Conservation (phyloP, 2,888 invertebrate genomes). For the Microctonus aethiopoides region DNA sequence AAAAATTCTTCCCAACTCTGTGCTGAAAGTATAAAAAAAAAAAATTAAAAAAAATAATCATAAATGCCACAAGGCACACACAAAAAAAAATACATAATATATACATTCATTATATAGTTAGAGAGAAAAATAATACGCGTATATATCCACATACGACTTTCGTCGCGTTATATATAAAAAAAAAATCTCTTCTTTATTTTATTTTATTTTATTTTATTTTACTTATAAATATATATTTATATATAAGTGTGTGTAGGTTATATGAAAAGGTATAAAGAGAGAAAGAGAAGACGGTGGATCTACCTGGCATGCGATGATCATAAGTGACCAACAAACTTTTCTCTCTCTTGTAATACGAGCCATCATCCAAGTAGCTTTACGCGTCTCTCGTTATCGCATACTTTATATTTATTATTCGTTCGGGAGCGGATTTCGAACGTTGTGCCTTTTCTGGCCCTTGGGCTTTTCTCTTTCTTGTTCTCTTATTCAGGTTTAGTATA, state of each 20-base stretch:
- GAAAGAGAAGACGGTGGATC: constrained; percentile 1
- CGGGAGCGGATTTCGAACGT: constrained; percentile 22
- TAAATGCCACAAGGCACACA: constrained; percentile 14
- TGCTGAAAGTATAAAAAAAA: constrained; percentile 9
- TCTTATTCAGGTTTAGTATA: neutral
- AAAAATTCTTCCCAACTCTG: neutral
- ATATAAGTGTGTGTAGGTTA: neutral
- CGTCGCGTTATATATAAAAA: constrained; percentile 17
- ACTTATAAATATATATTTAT: neutral
- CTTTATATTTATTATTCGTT: constrained; percentile 33
- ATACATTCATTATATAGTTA: no score
- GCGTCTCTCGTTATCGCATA: constrained; percentile 30
- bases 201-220: constrained; percentile 6
- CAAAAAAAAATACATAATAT: no score
- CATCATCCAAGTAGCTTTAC: constrained; percentile 29
- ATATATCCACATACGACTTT: constrained; percentile 30
- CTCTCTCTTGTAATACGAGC: constrained; percentile 20
- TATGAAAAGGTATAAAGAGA: neutral
- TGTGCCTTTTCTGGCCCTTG: constrained; percentile 1
- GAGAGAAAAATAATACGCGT: constrained; percentile 3
- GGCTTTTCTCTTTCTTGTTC: neutral
- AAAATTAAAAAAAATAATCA: constrained; percentile 8
- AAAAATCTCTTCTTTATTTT: no score
- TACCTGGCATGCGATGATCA: neutral
- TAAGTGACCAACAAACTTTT: constrained; percentile 12